These are phyloP conservation scores for Stichopus chloronotus DNA, from an alignment of 35 echinoderm and acorn worm species.

Conservation along the genomic window DNA sequence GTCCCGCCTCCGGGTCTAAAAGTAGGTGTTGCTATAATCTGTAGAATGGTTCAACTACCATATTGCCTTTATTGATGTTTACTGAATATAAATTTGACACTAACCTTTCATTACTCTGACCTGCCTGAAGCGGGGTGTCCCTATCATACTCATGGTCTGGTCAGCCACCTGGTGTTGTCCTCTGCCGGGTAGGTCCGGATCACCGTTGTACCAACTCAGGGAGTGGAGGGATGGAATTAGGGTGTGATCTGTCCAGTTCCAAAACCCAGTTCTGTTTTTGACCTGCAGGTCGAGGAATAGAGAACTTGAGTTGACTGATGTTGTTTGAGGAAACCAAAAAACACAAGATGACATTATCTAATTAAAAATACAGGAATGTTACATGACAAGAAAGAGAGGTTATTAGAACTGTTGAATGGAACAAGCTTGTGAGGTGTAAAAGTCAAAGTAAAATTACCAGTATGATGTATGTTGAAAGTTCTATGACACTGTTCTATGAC, in stretches of 20 bases:
- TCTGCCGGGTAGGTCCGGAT: constrained; percentile 56
- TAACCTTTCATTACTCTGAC: constrained; percentile 75
- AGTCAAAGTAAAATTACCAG: no score
- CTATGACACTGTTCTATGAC: no score
- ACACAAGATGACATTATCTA: neutral
- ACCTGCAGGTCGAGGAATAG: constrained; percentile 20
- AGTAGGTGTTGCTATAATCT: no score
- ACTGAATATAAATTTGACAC: neutral
- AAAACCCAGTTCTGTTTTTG: constrained; percentile 75
- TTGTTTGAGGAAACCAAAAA: neutral
- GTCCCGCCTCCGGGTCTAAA: no score
- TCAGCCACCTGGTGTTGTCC: constrained; percentile 65
- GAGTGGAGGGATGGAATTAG: constrained; percentile 82
- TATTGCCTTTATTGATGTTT: no score
- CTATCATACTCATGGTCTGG: constrained; percentile 71
- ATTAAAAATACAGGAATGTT: neutral
- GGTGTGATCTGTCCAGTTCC: constrained; percentile 96
- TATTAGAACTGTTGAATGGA: no score
- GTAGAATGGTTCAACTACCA: no score
- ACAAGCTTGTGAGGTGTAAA: no score
- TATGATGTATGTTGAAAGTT: no score
- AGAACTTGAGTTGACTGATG: neutral
- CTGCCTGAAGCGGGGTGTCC: constrained; percentile 77
- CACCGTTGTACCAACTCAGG: constrained; percentile 77
- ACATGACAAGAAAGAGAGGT: no score